Percentiles rank a stretch among this genome's conserved stretches.
Evolutionary conservation across 2,797 vertebrate species (phyloP).

Genomic region (Pelochelys cantorii): DNA sequence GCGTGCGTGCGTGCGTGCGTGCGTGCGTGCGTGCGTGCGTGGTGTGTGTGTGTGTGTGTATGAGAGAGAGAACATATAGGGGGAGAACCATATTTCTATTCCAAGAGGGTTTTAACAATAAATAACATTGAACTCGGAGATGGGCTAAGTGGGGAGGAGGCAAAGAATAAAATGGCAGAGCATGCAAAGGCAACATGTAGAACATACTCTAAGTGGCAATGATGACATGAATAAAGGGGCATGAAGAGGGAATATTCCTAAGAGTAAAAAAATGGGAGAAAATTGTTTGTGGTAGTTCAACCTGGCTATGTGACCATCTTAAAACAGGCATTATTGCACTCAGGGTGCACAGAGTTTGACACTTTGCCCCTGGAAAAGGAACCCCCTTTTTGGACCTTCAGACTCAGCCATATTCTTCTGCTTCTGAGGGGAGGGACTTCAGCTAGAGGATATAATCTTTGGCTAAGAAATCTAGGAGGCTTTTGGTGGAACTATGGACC

Average conservation of each 20-base stretch:
- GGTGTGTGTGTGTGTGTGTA: not conserved
- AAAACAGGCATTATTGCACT: not conserved
- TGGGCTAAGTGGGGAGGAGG: constrained; percentile 5
- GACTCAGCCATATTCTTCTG: not conserved
- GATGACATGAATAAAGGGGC: not conserved
- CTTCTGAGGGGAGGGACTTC: not conserved
- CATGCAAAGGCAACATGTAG: not conserved
- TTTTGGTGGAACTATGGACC: accelerated
- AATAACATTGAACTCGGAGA: constrained; percentile 19
- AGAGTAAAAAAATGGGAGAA: not conserved
- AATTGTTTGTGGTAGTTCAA: not conserved
- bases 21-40: too few relatives aligned
- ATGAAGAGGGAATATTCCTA: not conserved
- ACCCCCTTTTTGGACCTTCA: not conserved
- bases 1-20: too few relatives aligned
- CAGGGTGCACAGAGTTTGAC: accelerated
- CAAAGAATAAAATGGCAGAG: not conserved
- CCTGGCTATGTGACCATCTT: not conserved
- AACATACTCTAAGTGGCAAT: not conserved
- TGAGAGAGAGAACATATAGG: not conserved
- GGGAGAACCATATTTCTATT: constrained; percentile 25
- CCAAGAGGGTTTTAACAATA: constrained; percentile 41
- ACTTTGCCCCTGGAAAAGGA: not conserved
- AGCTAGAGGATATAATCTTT: accelerated
- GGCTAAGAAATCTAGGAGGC: not conserved